Conservation (phyloP, 2,113 vertebrate genomes). For the Tinamus guttatus region DNA sequence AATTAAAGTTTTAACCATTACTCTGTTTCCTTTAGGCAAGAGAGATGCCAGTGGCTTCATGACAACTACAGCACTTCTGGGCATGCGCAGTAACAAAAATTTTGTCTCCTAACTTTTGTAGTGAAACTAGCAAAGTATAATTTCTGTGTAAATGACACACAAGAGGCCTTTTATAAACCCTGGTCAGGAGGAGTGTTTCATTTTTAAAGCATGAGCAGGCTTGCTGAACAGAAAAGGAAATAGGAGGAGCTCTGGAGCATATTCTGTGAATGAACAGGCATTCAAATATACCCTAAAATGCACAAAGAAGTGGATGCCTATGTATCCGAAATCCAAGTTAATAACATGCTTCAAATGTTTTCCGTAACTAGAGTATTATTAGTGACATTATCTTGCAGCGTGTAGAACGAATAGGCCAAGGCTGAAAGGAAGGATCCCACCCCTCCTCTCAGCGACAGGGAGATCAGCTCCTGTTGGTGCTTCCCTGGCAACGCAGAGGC, state of each 20-base stretch:
- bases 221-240: neutral
- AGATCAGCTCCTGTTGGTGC: neutral
- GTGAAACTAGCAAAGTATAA: neutral
- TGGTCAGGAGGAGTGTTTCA: neutral
- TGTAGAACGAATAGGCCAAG: neutral
- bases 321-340: neutral
- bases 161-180: neutral
- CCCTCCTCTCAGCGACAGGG: rapidly evolving
- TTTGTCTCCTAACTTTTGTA: neutral
- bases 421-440: neutral
- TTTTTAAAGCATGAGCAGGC: neutral
- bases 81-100: neutral
- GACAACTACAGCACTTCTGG: neutral
- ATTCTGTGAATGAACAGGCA: neutral
- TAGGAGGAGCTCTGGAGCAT: neutral
- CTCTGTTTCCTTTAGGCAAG: neutral
- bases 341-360: neutral
- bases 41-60: neutral
- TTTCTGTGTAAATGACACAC: neutral
- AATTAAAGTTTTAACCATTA: neutral
- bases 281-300: neutral
- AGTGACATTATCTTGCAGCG: neutral
- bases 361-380: rapidly evolving
- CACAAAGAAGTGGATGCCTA: too few relatives aligned
- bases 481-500: rapidly evolving